These are phyloP conservation scores for Remorina albescens DNA, from an alignment of 2,797 vertebrate genomes.

Conservation along the genomic window DNA sequence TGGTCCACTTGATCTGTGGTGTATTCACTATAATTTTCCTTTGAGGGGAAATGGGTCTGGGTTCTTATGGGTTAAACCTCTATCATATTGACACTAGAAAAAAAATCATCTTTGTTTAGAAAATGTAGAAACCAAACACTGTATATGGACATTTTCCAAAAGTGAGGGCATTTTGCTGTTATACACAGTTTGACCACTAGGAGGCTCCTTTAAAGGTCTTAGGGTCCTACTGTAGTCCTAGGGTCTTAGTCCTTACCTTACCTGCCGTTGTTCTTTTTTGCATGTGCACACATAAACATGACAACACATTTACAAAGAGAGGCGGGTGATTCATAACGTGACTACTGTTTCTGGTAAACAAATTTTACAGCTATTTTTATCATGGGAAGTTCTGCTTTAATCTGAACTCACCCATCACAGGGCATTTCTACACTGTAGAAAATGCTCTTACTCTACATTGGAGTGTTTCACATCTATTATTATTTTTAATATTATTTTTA, in stretches of 20 bases:
- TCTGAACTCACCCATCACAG: conserved; percentile 6
- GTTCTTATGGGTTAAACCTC: too few relatives aligned
- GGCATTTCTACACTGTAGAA: too few relatives aligned
- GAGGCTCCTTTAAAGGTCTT: conserved; percentile 9
- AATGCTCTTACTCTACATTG: too few relatives aligned
- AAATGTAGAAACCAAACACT: background rate
- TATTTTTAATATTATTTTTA: too few relatives aligned
- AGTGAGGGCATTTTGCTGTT: background rate
- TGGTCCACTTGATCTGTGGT: too few relatives aligned
- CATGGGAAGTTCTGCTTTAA: background rate
- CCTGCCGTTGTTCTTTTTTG: conserved; percentile 1
- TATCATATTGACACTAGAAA: background rate
- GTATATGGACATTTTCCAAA: background rate
- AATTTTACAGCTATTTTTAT: conserved; percentile 4
- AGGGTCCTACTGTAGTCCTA: too few relatives aligned
- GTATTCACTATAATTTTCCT: too few relatives aligned
- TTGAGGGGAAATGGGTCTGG: too few relatives aligned
- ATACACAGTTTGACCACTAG: conserved; percentile 10
- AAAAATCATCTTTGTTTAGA: background rate
- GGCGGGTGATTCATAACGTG: background rate
- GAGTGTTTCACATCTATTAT: too few relatives aligned
- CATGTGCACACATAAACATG: background rate
- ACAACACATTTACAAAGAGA: background rate
- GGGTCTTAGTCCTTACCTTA: background rate
- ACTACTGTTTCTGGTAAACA: conserved; percentile 18